A percentile compares a stretch with the other conserved stretches of the same genome.
Evolutionary conservation across 2,797 vertebrate genomes (phyloP).

Genomic region (Pangasius sanitwongsei): DNA sequence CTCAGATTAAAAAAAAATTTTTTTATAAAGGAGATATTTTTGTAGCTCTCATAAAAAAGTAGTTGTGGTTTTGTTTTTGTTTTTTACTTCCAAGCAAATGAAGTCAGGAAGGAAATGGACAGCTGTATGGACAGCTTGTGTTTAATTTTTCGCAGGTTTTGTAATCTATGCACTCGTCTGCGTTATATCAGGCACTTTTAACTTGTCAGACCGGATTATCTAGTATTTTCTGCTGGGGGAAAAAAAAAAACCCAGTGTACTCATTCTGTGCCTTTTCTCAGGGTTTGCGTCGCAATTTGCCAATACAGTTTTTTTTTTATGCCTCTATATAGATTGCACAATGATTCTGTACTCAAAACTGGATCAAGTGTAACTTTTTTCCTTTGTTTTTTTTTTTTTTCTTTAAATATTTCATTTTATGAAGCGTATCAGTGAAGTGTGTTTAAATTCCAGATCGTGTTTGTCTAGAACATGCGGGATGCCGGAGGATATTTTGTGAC

Average conservation of each 20-base stretch:
- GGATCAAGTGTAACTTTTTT: neutral
- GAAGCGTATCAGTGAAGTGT: neutral
- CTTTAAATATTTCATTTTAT: neutral
- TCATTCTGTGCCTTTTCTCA: slow-evolving; percentile 61
- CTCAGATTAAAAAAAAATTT: too few species aligned
- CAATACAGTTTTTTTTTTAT: slow-evolving; percentile 19
- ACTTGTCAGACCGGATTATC: neutral
- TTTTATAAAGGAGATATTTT: neutral
- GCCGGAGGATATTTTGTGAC: neutral
- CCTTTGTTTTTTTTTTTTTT: neutral
- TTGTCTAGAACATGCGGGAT: slow-evolving; percentile 19
- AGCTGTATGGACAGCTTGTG: neutral
- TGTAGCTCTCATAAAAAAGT: neutral
- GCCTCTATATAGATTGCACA: slow-evolving; percentile 9
- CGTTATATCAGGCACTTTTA: neutral
- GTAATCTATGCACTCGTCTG: slow-evolving; percentile 38
- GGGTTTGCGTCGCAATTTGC: slow-evolving; percentile 55
- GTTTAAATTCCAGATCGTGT: slow-evolving; percentile 21
- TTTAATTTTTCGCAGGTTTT: slow-evolving; percentile 11
- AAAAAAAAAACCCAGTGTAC: neutral
- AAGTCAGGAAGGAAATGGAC: neutral
- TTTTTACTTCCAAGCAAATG: neutral
- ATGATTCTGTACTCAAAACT: neutral
- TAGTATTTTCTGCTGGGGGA: neutral
- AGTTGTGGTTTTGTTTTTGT: neutral